Percentiles rank a stretch among this genome's conserved stretches.
Conservation (phyloP, 1,140 invertebrate species). For the Sipha flava region DNA sequence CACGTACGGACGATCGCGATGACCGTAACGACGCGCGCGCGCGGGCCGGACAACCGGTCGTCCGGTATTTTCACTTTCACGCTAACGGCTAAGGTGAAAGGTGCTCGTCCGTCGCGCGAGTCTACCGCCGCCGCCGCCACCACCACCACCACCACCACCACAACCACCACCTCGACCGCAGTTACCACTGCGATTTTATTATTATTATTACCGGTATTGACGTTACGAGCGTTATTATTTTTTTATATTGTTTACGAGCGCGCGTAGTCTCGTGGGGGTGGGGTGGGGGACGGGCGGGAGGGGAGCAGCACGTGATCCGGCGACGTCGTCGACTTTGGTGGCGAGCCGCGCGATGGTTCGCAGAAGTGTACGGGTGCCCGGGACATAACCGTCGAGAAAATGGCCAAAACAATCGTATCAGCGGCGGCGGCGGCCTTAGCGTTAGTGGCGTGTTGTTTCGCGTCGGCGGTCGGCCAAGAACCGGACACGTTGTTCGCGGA, state of each 20-base stretch:
- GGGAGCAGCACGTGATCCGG: neutral
- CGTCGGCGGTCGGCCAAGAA: neutral
- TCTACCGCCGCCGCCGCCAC: neutral
- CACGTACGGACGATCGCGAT: too few relatives aligned
- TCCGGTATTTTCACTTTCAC: conserved; percentile 21
- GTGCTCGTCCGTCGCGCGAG: neutral
- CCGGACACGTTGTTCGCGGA: neutral
- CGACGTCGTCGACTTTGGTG: neutral
- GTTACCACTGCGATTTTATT: too few relatives aligned
- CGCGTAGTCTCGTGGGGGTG: too few relatives aligned
- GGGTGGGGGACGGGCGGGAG: neutral
- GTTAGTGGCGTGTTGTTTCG: neutral
- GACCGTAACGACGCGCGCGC: too few relatives aligned
- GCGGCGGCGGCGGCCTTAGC: neutral
- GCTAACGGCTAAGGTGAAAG: neutral
- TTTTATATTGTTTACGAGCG: too few relatives aligned
- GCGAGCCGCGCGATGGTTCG: neutral
- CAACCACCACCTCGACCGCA: neutral
- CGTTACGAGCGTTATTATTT: too few relatives aligned
- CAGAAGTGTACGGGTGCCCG: conserved; percentile 16
- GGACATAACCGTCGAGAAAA: conserved; percentile 1
- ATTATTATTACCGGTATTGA: too few relatives aligned
- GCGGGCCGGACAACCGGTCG: conserved; percentile 9
- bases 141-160: neutral
- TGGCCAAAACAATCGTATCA: neutral